Percentiles rank a stretch among this genome's conserved stretches.
Evolutionary conservation across 2,888 invertebrate genomes (phyloP).

Genomic region (Podabrus alpinus): DNA sequence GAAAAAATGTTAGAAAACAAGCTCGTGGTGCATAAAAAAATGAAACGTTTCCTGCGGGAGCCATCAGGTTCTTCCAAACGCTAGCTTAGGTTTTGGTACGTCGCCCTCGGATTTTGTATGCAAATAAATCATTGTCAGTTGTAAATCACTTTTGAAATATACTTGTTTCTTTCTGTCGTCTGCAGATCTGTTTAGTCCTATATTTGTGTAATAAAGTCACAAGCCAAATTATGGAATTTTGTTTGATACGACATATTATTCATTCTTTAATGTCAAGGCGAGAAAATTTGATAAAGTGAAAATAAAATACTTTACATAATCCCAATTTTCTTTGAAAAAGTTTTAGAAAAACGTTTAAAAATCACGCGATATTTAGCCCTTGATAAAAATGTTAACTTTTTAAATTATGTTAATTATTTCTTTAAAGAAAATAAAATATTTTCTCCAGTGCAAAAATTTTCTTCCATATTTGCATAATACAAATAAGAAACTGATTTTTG

Average conservation of each 20-base stretch:
- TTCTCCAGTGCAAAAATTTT: background rate
- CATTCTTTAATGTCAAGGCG: conserved; percentile 21
- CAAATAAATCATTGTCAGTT: conserved; percentile 49
- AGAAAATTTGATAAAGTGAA: conserved; percentile 20
- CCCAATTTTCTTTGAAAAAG: background rate
- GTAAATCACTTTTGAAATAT: conserved; percentile 46
- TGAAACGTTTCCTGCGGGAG: conserved; percentile 39
- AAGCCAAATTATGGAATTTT: conserved; percentile 32
- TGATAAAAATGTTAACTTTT: background rate
- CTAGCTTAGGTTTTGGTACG: conserved; percentile 37
- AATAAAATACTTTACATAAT: conserved; percentile 25
- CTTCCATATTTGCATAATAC: background rate
- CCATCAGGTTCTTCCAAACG: conserved; percentile 34
- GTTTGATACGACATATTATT: conserved; percentile 24
- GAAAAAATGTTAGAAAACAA: conserved; percentile 21
- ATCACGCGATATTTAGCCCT: background rate
- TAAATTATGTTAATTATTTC: background rate
- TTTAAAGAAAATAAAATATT: background rate
- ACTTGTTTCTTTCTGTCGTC: conserved; percentile 33
- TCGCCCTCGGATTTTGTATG: conserved; percentile 43
- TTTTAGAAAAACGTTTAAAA: background rate
- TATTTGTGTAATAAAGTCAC: conserved; percentile 35
- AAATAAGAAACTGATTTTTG: background rate
- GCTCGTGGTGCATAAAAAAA: conserved; percentile 34
- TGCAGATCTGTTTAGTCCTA: conserved; percentile 33